phyloP scores from a whole-genome alignment of 2,113 vertebrate genomes.

The Esox niger region DNA sequence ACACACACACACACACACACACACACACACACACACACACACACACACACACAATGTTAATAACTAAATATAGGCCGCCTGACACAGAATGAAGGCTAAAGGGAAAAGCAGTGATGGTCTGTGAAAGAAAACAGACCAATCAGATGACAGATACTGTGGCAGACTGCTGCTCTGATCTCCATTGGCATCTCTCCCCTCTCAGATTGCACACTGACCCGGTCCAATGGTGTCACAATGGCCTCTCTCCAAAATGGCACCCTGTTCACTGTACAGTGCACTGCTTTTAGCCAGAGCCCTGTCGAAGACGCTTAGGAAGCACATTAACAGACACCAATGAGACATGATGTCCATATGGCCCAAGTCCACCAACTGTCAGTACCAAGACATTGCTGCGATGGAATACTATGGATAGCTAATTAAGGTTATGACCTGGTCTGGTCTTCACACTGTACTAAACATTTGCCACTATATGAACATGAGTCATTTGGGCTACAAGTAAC shows the following conservation, averaged over 20 bases:
- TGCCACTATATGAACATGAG: not conserved
- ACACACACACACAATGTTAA: too few relatives aligned
- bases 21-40: too few relatives aligned
- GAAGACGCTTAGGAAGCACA: too few relatives aligned
- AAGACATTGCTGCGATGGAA: too few relatives aligned
- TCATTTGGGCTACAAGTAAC: not conserved
- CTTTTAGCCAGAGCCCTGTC: too few relatives aligned
- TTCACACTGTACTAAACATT: not conserved
- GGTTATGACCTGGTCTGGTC: conserved; percentile 9
- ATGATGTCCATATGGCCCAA: conserved; percentile 16
- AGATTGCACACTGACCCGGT: too few relatives aligned
- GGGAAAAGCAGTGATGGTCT: conserved; percentile 8
- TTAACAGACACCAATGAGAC: conserved; percentile 1
- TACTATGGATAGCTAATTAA: not conserved
- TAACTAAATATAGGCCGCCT: too few relatives aligned
- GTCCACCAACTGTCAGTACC: conserved; percentile 17
- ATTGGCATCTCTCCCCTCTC: conserved; percentile 22
- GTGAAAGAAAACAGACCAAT: conserved; percentile 8
- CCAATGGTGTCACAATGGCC: not conserved
- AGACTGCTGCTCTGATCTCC: conserved; percentile 3
- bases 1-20: too few relatives aligned
- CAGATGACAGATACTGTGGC: conserved; percentile 4
- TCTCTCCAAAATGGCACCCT: too few relatives aligned
- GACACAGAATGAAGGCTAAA: too few relatives aligned
- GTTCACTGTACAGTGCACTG: too few relatives aligned